Evolutionary conservation across 23 tunicate species (phyloP), one percentile per base, ranked within the genome.

Genomic region (Ciona savignyi): DNA sequence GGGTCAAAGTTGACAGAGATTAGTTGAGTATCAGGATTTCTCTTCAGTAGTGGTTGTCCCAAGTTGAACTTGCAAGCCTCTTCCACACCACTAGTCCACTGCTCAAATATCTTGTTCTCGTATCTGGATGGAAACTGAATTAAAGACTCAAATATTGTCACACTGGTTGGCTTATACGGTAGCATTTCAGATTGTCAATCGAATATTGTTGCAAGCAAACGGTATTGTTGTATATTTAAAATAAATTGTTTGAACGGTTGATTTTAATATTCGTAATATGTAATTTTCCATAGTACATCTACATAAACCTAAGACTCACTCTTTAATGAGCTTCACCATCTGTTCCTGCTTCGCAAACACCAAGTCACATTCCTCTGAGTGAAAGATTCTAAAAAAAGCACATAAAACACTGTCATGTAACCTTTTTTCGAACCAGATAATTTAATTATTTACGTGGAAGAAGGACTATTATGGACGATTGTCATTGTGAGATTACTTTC

Each of bases 1-100:
- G 99, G 99, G 67, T 94, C 86, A 78, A 94, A 94, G 75, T 94
- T 94, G 63, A 87, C 95, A 33, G 85, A 67, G 26, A 87, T 87
- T 1, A 83, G 79, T 6, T 75, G 69, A 2, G 99, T 68, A 27
- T 83, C 80, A 6, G 80, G 34, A 27, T 86, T 74, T 74, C 99
- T 65, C 30, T 74, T 87, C 68, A 94, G 29, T 42, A 94, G 74
- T 0, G 91, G 86, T 71, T 94, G 88, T 21, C 83, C 75, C 28
- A 94, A 75, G 65, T 85, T 94, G 68, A 79, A 87, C 31, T 87
- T 83, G 68, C 95, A 94, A n/a, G 78, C 82, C 27, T 83, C 90
- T 25, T 94, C 99, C 2, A 94, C 83, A 23, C 86, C 94, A 63
- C 70, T 67, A 2, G 81, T 83, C 99, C 99, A 94, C 27, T 69